These are phyloP conservation scores for Meloidogyne hapla DNA, from an alignment of 1,140 invertebrate genomes.

Conservation along the genomic window DNA sequence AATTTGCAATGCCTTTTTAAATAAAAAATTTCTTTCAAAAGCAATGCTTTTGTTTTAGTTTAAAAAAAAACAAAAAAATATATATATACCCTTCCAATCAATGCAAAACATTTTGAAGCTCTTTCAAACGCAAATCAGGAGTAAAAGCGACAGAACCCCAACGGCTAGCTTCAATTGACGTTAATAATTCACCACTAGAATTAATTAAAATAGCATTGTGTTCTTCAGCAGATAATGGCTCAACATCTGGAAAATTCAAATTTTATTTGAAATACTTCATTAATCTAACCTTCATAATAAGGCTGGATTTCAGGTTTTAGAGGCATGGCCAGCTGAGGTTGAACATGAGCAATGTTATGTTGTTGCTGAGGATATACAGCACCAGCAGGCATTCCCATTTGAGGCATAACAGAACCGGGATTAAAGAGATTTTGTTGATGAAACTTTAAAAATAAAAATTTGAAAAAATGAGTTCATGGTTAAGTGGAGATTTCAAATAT, in stretches of 20 bases:
- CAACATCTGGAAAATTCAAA: conserved; percentile 29
- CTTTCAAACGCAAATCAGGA: conserved; percentile 8
- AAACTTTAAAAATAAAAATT: background rate
- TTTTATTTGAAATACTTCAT: background rate
- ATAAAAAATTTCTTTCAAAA: no score
- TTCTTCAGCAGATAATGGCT: conserved; percentile 38
- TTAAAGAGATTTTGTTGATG: conserved; percentile 1
- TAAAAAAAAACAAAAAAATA: conserved; percentile 9
- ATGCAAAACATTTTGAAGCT: conserved; percentile 15
- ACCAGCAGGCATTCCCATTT: conserved; percentile 17
- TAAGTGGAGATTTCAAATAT: background rate
- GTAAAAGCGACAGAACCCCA: conserved; percentile 21
- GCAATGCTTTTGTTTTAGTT: no score
- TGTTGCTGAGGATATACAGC: background rate
- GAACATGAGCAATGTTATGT: background rate
- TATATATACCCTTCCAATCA: conserved; percentile 3
- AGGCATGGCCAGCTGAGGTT: background rate
- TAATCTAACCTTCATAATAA: conserved; percentile 19
- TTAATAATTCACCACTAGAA: conserved; percentile 32
- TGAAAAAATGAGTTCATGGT: conserved; percentile 10
- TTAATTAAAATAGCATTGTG: conserved; percentile 44
- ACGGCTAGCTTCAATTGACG: conserved; percentile 37
- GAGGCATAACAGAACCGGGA: conserved; percentile 10
- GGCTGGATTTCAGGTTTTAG: background rate
- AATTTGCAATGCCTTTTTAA: background rate